Percentiles rank a stretch among this genome's conserved stretches.
Evolutionary conservation across 2,113 vertebrate genomes (phyloP).

Genomic region (Chlorocebus sabaeus): DNA sequence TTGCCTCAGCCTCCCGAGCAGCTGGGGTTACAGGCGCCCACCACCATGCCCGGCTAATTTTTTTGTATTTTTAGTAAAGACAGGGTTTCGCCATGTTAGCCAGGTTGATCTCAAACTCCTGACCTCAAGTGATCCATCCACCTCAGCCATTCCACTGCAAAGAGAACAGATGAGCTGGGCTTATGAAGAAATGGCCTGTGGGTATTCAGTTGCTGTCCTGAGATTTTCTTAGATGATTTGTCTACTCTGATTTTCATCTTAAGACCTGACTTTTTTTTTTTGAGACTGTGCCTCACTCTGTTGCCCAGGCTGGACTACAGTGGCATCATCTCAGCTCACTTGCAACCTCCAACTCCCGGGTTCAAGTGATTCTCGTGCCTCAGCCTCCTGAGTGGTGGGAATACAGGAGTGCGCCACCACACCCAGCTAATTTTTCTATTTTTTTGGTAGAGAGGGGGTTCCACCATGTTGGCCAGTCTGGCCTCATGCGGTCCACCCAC

Average conservation of each 20-base stretch:
- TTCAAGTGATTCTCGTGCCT: neutral
- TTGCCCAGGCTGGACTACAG: neutral
- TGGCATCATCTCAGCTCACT: neutral
- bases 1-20: no score
- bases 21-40: no score
- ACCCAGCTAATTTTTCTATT: neutral
- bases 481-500: neutral
- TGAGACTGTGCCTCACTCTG: neutral
- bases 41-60: no score
- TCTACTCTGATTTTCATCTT: neutral
- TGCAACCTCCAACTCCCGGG: neutral
- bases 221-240: conserved; percentile 23
- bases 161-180: neutral
- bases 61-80: no score
- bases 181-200: neutral
- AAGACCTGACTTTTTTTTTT: neutral
- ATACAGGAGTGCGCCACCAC: neutral
- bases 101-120: no score
- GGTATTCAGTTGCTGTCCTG: neutral
- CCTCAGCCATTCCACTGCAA: neutral
- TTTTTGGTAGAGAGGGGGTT: neutral
- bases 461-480: neutral
- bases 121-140: no score
- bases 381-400: neutral
- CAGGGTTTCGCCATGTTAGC: no score